Conservation (phyloP, 35 echinoderm and acorn worm species). For the Heliocidaris tuberculata region DNA sequence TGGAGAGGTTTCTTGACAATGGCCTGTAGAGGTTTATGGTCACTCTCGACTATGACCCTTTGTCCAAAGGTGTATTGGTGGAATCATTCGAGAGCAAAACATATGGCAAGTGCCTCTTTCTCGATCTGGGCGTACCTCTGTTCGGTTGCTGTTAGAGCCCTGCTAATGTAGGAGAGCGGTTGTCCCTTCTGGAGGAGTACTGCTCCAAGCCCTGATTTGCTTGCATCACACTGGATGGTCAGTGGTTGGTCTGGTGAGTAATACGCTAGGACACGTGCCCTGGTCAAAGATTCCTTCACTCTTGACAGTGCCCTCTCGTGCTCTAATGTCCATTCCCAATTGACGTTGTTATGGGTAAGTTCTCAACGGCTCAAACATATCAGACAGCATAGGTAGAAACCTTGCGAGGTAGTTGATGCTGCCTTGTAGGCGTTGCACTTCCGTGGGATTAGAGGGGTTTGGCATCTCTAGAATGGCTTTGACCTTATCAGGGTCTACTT, state of each 20-base stretch:
- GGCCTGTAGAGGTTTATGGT: too few relatives aligned
- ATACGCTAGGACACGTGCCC: constrained; percentile 54
- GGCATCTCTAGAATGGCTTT: too few relatives aligned
- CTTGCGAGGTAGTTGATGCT: constrained; percentile 40
- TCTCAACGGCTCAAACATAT: constrained; percentile 23
- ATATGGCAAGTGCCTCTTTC: constrained; percentile 41
- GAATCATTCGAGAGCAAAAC: constrained; percentile 60
- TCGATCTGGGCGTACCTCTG: constrained; percentile 64
- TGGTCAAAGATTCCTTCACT: constrained; percentile 47
- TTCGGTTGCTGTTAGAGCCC: constrained; percentile 43
- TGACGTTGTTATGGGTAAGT: constrained; percentile 26
- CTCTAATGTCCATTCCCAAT: constrained; percentile 21
- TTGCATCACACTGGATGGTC: too few relatives aligned
- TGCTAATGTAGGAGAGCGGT: constrained; percentile 55
- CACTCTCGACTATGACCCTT: too few relatives aligned
- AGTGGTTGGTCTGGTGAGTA: constrained; percentile 57
- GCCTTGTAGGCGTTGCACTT: background rate
- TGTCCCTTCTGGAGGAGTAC: constrained; percentile 51
- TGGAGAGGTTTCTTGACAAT: too few relatives aligned
- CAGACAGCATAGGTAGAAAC: constrained; percentile 16
- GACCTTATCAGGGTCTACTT: too few relatives aligned
- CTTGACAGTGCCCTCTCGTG: constrained; percentile 40
- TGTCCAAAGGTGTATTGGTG: constrained; percentile 68
- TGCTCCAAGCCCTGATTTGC: constrained; percentile 54
- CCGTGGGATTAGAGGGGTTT: too few relatives aligned